Conservation (phyloP, 2,888 invertebrate genomes). For the Euzophera pinguis region DNA sequence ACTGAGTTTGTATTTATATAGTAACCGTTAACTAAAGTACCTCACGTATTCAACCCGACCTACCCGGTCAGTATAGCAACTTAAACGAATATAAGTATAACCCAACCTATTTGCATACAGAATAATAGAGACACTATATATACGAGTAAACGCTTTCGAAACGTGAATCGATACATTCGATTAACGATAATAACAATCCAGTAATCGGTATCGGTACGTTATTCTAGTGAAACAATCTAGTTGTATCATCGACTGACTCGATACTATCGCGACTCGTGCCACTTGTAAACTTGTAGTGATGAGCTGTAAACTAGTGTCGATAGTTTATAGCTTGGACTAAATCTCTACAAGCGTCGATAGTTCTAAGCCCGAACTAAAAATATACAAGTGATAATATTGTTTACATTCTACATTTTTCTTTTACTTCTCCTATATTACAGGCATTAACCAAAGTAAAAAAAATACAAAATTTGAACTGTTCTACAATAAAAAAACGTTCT, state of each 20-base stretch:
- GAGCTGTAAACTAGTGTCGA: constrained; percentile 18
- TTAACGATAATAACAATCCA: constrained; percentile 50
- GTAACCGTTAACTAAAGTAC: background rate
- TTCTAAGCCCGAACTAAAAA: constrained; percentile 10
- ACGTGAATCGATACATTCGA: constrained; percentile 54
- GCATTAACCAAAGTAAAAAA: no score
- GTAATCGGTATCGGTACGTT: constrained; percentile 48
- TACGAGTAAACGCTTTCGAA: constrained; percentile 25
- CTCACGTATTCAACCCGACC: background rate
- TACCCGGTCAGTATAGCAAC: background rate
- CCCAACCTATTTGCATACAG: background rate
- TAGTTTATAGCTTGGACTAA: constrained; percentile 12
- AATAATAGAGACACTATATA: constrained; percentile 10
- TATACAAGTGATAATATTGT: constrained; percentile 19
- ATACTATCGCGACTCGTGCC: constrained; percentile 74
- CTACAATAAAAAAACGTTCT: no score
- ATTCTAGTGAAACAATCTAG: constrained; percentile 70
- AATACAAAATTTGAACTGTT: no score
- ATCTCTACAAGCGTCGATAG: background rate
- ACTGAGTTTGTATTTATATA: background rate
- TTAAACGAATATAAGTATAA: background rate
- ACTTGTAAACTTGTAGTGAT: constrained; percentile 65
- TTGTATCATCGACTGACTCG: constrained; percentile 70
- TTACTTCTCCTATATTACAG: no score
- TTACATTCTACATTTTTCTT: no score